A percentile compares a stretch with the other conserved stretches of the same genome.
Evolutionary conservation across 2,888 invertebrate genomes (phyloP).

Genomic region (Colletes collaris): DNA sequence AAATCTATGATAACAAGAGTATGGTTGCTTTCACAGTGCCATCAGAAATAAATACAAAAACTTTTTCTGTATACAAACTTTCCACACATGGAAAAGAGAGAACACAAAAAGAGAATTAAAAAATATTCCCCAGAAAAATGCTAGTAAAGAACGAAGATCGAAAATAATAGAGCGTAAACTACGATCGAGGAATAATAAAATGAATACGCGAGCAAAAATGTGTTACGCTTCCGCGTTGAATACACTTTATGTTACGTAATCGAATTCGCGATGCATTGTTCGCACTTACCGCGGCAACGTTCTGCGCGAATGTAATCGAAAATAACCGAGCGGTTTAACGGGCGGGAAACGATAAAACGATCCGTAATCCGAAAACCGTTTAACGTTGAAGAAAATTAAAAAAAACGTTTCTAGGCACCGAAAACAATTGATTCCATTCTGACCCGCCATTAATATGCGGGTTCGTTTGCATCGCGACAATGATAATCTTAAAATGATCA

Average conservation of each 20-base stretch:
- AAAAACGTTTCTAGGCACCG: constrained; percentile 12
- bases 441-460: background rate
- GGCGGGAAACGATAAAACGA: constrained; percentile 1
- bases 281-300: background rate
- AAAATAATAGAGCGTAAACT: constrained; percentile 3
- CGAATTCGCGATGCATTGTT: constrained; percentile 6
- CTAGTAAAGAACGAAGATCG: background rate
- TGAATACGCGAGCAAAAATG: background rate
- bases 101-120: no score
- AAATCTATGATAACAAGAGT: no score
- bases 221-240: constrained; percentile 27
- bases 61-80: no score
- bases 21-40: no score
- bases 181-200: constrained; percentile 14
- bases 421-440: constrained; percentile 7
- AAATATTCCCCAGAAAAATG: no score
- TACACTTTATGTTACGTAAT: constrained; percentile 28
- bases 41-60: no score
- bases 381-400: constrained; percentile 12
- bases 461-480: background rate
- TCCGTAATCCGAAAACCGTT: background rate
- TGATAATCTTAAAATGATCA: background rate
- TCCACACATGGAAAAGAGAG: no score
- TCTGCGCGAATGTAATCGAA: constrained; percentile 12
- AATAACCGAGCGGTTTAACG: constrained; percentile 13